Evolutionary conservation across 2,113 vertebrate species (phyloP).

Genomic region (Sitta europaea): DNA sequence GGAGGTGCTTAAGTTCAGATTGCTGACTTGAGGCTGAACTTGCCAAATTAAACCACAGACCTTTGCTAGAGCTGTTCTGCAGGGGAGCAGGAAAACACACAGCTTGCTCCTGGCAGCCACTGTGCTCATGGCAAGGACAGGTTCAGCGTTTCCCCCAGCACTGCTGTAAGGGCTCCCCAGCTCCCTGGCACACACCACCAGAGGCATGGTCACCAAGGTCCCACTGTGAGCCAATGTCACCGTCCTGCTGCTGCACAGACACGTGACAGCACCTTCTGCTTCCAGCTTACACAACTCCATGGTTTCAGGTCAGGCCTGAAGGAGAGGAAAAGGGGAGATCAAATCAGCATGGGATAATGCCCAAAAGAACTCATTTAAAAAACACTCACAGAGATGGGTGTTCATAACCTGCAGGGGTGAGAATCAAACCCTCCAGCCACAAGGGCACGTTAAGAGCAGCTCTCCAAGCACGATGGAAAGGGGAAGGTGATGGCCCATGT

Average conservation of each 20-base stretch:
- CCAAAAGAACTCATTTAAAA: neutral
- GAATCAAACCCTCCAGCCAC: neutral
- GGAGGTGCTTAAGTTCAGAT: neutral
- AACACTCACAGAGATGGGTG: neutral
- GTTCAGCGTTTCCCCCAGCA: neutral
- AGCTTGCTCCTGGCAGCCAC: neutral
- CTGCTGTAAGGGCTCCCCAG: neutral
- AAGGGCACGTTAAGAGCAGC: neutral
- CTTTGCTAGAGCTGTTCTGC: neutral
- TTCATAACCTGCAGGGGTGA: neutral
- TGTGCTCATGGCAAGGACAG: neutral
- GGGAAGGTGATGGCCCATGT: neutral
- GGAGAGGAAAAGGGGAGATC: neutral
- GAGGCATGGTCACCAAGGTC: neutral
- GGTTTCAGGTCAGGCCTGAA: neutral
- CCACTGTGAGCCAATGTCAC: neutral
- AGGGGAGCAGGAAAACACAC: neutral
- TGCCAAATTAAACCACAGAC: neutral
- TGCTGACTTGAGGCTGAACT: constrained; percentile 12
- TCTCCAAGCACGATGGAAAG: neutral
- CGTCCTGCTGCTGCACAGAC: neutral
- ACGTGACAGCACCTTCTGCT: neutral
- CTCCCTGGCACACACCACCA: neutral
- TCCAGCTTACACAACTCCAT: neutral
- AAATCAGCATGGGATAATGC: fast-evolving